These are phyloP conservation scores for Agrochola macilenta DNA, from an alignment of 2,888 invertebrate genomes.

Conservation along the genomic window DNA sequence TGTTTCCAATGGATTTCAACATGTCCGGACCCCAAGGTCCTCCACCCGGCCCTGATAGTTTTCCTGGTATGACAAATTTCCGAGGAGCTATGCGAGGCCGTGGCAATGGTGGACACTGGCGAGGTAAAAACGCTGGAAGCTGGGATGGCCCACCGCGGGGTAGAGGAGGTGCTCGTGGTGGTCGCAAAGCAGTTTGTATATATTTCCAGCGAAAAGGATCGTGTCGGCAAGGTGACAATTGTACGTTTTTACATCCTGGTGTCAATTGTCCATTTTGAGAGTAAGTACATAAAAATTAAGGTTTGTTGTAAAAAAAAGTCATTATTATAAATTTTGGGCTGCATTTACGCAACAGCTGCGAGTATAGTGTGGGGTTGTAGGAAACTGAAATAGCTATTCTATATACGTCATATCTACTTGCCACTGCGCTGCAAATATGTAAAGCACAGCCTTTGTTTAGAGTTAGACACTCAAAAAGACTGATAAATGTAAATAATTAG, in stretches of 20 bases:
- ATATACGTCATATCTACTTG: constrained; percentile 1
- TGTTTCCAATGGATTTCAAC: constrained; percentile 89
- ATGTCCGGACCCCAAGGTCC: constrained; percentile 84
- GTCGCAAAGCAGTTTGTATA: constrained; percentile 92
- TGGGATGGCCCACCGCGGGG: constrained; percentile 88
- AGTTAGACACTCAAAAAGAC: constrained; percentile 68
- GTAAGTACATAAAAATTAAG: constrained; percentile 26
- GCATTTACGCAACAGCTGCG: constrained; percentile 8
- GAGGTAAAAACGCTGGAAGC: constrained; percentile 86
- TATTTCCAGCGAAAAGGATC: constrained; percentile 95
- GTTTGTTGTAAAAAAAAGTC: constrained; percentile 52
- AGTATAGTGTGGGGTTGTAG: constrained; percentile 4
- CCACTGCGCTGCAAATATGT: constrained; percentile 10
- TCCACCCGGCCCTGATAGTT: constrained; percentile 81
- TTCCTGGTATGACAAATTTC: constrained; percentile 85
- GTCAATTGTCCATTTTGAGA: constrained; percentile 90
- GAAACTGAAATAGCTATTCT: constrained; percentile 7
- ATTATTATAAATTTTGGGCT: constrained; percentile 42
- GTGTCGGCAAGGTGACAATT: constrained; percentile 95
- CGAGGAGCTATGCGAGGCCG: constrained; percentile 90
- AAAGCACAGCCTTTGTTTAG: constrained; percentile 47
- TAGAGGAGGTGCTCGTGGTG: constrained; percentile 88
- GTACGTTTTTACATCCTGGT: constrained; percentile 95
- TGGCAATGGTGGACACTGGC: constrained; percentile 87
- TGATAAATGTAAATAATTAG: constrained; percentile 65